Evolutionary conservation across 1,140 invertebrate genomes (phyloP), one percentile per base, ranked within the genome.

Genomic region (Linepithema humile): DNA sequence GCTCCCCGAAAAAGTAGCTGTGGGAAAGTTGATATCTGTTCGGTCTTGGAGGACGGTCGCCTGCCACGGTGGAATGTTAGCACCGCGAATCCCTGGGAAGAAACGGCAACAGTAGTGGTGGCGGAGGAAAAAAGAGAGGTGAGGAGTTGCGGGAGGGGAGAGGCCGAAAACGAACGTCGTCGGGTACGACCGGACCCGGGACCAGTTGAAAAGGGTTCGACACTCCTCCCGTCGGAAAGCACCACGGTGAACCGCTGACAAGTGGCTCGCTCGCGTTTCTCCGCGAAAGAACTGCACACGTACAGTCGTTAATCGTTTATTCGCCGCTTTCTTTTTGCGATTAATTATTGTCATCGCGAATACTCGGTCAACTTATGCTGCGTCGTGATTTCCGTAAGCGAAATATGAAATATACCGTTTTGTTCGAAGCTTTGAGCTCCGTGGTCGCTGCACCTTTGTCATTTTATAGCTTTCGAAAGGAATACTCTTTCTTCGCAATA

Each of bases 1-100:
- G 86, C 77, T 90, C 88, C 85, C 83, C 83, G 78, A 91, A 88
- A 92, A 90, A 90, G 40, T 45, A 83, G 73, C 87, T 92, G 92
- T 93, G 92, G 90, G 92, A 93, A 93, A 92, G 89, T 92, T 85
- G 72, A 85, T 86, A 86, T 87, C 82, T 70, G 80, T 43, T 43
- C 12, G 75, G 53, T 43, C 55, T 62, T 23, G 35, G 70, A 80
- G 69, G 62, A 64, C 72, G 88, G 85, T 88, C 64, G 64, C 77
- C 62, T 50, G 85, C 69, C 75, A 67, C 78, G 50, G n/a, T 72
- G 86, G 86, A 88, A 88, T 92, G 90, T 88, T 90, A 89, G 88
- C 88, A 89, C 83, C 88, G 85, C 86, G 83, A 88, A 88, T 85
- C 85, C 75, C 77, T 85, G 87, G 70, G 87, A 90, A 90, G 85